These are phyloP conservation scores for Ceriagrion tenellum DNA, from an alignment of 2,888 invertebrate species.

Conservation along the genomic window DNA sequence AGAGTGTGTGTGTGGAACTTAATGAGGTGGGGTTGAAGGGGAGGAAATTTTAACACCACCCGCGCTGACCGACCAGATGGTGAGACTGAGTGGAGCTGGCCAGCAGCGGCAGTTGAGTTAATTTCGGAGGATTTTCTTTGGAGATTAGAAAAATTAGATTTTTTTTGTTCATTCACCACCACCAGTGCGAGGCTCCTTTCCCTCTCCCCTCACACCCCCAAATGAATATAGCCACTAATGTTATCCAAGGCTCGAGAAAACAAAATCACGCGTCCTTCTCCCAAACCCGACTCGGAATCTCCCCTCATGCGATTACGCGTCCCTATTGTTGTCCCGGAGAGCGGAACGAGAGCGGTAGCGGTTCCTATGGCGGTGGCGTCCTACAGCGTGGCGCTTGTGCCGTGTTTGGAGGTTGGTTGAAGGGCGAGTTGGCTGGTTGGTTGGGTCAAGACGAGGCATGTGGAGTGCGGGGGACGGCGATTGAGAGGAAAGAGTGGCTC, in stretches of 20 bases:
- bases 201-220: background rate
- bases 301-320: background rate
- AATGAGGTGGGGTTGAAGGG: background rate
- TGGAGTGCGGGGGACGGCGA: too few species aligned
- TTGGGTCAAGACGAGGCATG: background rate
- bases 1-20: background rate
- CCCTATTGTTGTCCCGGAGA: background rate
- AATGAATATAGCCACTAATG: too few species aligned
- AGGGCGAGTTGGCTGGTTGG: background rate
- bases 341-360: background rate
- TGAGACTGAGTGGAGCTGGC: background rate
- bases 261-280: constrained; percentile 8
- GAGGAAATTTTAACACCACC: background rate
- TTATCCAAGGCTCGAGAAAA: background rate
- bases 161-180: background rate
- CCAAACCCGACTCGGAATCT: background rate
- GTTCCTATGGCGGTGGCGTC: too few species aligned
- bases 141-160: background rate
- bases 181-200: background rate
- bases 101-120: background rate
- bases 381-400: background rate
- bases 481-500: background rate
- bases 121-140: background rate
- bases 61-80: background rate
- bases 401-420: background rate